Conservation (phyloP, 2,113 vertebrate genomes). For the Lycocorax pyrrhopterus region DNA sequence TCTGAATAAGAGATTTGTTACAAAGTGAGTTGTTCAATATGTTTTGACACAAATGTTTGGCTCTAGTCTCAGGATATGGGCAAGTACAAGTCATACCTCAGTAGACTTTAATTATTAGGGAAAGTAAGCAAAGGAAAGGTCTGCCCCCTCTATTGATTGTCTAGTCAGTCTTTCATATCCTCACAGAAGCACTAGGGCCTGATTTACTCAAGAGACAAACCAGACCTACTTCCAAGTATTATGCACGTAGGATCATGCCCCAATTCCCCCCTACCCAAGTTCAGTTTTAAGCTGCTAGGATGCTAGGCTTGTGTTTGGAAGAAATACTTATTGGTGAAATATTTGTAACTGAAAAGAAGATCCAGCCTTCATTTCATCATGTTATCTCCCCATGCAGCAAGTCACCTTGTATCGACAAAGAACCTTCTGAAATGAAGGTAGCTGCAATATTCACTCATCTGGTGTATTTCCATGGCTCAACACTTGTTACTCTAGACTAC, state of each 20-base stretch:
- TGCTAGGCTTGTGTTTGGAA: not conserved
- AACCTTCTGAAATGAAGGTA: not conserved
- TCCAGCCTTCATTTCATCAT: not conserved
- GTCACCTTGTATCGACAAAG: not conserved
- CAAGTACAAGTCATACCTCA: not conserved
- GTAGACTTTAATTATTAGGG: not conserved
- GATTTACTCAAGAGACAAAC: not conserved
- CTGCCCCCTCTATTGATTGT: not conserved
- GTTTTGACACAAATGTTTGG: not conserved
- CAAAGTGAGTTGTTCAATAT: not conserved
- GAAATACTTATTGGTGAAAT: not conserved
- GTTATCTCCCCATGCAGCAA: not conserved
- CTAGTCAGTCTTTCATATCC: not conserved
- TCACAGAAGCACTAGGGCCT: not conserved
- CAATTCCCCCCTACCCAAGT: not conserved
- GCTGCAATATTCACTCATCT: not conserved
- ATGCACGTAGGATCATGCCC: accelerated
- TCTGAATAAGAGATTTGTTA: not conserved
- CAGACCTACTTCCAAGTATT: not conserved
- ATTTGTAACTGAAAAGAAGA: not conserved
- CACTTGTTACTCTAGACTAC: not conserved
- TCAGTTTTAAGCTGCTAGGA: not conserved
- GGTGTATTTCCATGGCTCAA: not conserved
- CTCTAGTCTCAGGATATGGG: not conserved
- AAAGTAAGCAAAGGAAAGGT: not conserved